Evolutionary conservation across 2,797 vertebrate genomes (phyloP).

Genomic region (Pempheris klunzingeri): DNA sequence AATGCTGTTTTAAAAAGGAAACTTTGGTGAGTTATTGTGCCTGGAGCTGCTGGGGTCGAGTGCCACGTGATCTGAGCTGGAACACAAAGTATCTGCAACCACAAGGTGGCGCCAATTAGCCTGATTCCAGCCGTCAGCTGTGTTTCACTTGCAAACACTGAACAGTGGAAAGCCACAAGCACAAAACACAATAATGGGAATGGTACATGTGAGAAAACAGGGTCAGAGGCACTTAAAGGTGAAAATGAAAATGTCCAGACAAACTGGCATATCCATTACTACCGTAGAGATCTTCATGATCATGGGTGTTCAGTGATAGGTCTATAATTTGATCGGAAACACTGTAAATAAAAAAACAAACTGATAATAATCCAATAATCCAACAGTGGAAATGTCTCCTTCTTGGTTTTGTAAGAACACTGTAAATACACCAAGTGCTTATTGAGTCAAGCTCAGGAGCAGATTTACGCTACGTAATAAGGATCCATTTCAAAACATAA

Average conservation of each 20-base stretch:
- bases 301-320: neutral
- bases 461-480: too few species aligned
- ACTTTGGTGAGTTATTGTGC: neutral
- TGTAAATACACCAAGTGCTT: constrained; percentile 22
- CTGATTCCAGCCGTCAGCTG: neutral
- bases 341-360: neutral
- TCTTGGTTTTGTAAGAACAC: neutral
- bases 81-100: constrained; percentile 26
- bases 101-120: constrained; percentile 54
- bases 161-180: constrained; percentile 21
- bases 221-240: constrained; percentile 76
- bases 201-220: constrained; percentile 44
- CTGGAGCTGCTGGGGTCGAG: neutral
- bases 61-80: neutral
- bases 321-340: neutral
- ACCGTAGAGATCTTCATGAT: neutral
- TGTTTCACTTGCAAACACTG: neutral
- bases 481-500: too few species aligned
- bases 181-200: constrained; percentile 39
- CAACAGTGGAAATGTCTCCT: neutral
- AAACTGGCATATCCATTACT: neutral
- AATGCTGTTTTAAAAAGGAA: too few species aligned
- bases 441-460: constrained; percentile 5
- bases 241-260: constrained; percentile 22
- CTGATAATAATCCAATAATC: neutral